These are phyloP conservation scores for Oenanthe melanoleuca DNA, from an alignment of 2,113 vertebrate genomes.

Conservation along the genomic window DNA sequence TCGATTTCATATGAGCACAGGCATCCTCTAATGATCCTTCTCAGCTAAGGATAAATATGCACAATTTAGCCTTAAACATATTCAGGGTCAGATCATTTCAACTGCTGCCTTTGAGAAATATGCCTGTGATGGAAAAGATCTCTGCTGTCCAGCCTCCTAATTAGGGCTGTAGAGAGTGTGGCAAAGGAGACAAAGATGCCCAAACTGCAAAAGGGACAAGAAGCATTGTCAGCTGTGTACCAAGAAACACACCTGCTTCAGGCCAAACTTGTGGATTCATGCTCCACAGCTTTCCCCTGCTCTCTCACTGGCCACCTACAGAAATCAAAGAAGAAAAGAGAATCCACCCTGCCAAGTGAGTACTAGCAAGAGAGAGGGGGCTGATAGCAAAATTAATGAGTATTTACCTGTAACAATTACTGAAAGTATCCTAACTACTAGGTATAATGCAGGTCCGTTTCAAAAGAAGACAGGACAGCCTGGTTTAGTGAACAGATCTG, in stretches of 20 bases:
- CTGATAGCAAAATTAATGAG: background rate
- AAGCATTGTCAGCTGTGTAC: background rate
- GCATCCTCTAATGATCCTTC: slow-evolving; percentile 66
- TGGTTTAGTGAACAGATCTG: background rate
- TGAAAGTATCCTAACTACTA: background rate
- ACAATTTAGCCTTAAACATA: slow-evolving; percentile 60
- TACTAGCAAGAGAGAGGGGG: background rate
- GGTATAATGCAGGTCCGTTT: background rate
- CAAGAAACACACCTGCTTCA: background rate
- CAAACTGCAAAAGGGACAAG: background rate
- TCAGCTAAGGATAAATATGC: slow-evolving; percentile 66
- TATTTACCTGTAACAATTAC: background rate
- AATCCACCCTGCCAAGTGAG: background rate
- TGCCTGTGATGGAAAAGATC: background rate
- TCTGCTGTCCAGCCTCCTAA: background rate
- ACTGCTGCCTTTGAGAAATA: slow-evolving; percentile 17
- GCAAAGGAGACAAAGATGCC: background rate
- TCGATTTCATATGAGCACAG: slow-evolving; percentile 24
- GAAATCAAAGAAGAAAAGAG: background rate
- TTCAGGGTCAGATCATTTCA: background rate
- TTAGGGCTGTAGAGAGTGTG: background rate
- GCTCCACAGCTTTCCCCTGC: background rate
- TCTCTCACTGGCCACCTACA: background rate
- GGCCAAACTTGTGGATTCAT: background rate
- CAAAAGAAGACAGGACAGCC: background rate